A percentile compares a stretch with the other conserved stretches of the same genome.
These are phyloP conservation scores for Musca vetustissima DNA, from an alignment of 1,140 invertebrate species.

Conservation along the genomic window DNA sequence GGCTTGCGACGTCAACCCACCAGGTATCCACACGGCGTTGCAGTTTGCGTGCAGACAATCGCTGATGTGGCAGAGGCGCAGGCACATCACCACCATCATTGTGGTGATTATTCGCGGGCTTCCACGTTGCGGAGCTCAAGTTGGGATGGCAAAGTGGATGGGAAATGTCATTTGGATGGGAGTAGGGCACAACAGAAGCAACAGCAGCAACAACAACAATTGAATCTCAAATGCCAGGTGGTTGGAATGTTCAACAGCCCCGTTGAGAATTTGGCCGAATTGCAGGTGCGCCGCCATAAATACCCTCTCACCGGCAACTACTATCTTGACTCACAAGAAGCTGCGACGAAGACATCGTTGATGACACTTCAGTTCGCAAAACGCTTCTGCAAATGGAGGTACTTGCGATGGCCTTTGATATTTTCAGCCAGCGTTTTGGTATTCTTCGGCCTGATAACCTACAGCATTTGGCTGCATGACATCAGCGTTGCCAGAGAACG, in stretches of 20 bases:
- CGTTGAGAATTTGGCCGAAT: constrained; percentile 43
- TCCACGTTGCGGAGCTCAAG: constrained; percentile 36
- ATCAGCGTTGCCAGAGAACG: constrained; percentile 45
- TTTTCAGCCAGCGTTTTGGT: constrained; percentile 48
- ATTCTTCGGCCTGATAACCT: constrained; percentile 51
- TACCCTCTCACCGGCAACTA: constrained; percentile 50
- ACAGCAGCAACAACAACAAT: no score
- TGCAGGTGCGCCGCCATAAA: constrained; percentile 51
- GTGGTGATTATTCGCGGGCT: constrained; percentile 38
- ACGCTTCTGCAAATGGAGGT: constrained; percentile 49
- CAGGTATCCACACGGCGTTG: constrained; percentile 49
- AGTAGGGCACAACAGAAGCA: not conserved
- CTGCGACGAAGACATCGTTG: constrained; percentile 28
- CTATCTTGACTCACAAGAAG: constrained; percentile 37
- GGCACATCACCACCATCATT: not conserved
- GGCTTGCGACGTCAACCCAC: constrained; percentile 46
- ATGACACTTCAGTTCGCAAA: constrained; percentile 39
- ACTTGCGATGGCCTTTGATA: constrained; percentile 50
- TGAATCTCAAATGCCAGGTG: constrained; percentile 36
- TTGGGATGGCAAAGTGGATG: constrained; percentile 17
- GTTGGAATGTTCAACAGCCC: constrained; percentile 43
- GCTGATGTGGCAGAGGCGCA: not conserved
- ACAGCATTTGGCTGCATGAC: constrained; percentile 51
- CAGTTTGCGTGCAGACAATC: constrained; percentile 46
- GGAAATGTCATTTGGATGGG: constrained; percentile 26